Conservation (phyloP, 2,113 vertebrate genomes). For the Perccottus glenii region DNA sequence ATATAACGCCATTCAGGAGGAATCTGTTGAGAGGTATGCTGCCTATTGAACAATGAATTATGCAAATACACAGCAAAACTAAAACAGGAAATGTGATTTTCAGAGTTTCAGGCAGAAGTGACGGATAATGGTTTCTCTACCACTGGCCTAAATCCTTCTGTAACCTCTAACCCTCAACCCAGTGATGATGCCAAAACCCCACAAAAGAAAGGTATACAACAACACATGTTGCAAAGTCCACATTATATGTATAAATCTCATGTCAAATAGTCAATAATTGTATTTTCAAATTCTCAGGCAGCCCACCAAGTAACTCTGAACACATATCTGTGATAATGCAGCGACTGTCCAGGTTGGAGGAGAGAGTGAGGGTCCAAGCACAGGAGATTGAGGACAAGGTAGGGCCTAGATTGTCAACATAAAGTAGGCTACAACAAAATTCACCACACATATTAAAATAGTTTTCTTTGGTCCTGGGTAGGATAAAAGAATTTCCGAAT, state of each 20-base stretch:
- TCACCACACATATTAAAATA: background rate
- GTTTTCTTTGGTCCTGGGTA: slow-evolving; percentile 45
- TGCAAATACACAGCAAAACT: background rate
- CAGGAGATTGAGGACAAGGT: slow-evolving; percentile 84
- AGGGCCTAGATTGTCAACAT: background rate
- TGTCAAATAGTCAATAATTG: background rate
- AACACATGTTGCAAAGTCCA: background rate
- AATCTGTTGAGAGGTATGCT: slow-evolving; percentile 62
- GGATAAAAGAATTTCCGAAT: slow-evolving; percentile 80
- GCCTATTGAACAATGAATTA: background rate
- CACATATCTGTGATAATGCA: slow-evolving; percentile 76
- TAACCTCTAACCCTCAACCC: background rate
- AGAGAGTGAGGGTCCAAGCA: slow-evolving; percentile 76
- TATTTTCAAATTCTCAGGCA: slow-evolving; percentile 47
- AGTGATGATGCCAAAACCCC: slow-evolving; percentile 15
- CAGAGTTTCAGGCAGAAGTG: slow-evolving; percentile 56
- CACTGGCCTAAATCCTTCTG: slow-evolving; percentile 7
- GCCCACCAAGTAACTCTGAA: slow-evolving; percentile 64
- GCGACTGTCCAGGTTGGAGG: slow-evolving; percentile 82
- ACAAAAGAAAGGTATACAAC: slow-evolving; percentile 37
- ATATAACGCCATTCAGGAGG: slow-evolving; percentile 43
- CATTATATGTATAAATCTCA: background rate
- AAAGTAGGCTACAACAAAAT: background rate
- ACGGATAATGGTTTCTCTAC: slow-evolving; percentile 26
- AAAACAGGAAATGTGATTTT: slow-evolving; percentile 4